Percentiles rank a stretch among this genome's conserved stretches.
These are phyloP conservation scores for Drosophila greeni DNA, from an alignment of 2,888 invertebrate genomes.

Conservation along the genomic window DNA sequence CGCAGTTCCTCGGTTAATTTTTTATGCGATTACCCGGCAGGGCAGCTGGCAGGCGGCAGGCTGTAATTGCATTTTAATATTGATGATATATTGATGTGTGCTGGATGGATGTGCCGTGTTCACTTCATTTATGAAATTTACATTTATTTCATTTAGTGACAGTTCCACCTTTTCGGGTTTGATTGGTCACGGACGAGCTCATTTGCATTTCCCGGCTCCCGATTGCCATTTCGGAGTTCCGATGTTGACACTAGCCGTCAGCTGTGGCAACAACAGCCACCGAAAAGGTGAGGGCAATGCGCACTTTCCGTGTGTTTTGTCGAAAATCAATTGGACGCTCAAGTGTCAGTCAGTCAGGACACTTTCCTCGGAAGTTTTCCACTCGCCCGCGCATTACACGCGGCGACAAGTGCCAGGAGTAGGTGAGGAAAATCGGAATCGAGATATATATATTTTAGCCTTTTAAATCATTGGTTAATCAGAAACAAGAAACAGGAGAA, in stretches of 20 bases:
- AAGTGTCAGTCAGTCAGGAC: slow-evolving; percentile 43
- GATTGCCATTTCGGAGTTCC: slow-evolving; percentile 19
- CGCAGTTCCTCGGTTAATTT: slow-evolving; percentile 26
- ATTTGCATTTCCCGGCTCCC: slow-evolving; percentile 42
- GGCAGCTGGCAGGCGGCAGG: slow-evolving; percentile 32
- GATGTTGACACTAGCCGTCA: slow-evolving; percentile 40
- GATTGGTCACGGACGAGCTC: slow-evolving; percentile 41
- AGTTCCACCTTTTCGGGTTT: slow-evolving; percentile 53
- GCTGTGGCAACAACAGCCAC: slow-evolving; percentile 38
- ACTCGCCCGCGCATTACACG: slow-evolving; percentile 23
- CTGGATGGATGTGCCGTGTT: slow-evolving; percentile 21
- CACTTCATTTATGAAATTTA: slow-evolving; percentile 67
- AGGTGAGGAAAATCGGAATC: too few species aligned
- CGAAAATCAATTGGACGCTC: slow-evolving; percentile 60
- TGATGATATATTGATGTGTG: slow-evolving; percentile 53
- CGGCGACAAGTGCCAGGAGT: too few species aligned
- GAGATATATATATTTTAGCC: too few species aligned
- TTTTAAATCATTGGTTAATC: too few species aligned
- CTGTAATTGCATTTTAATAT: slow-evolving; percentile 64
- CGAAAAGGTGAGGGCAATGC: slow-evolving; percentile 35
- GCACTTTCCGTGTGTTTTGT: slow-evolving; percentile 43
- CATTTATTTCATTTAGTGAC: slow-evolving; percentile 59
- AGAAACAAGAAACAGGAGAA: too few species aligned
- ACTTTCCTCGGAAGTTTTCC: slow-evolving; percentile 32
- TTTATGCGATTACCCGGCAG: slow-evolving; percentile 34